A percentile compares a stretch with the other conserved stretches of the same genome.
phyloP scores from a whole-genome alignment of 1,140 invertebrate species.

The Oryctes rhinoceros region DNA sequence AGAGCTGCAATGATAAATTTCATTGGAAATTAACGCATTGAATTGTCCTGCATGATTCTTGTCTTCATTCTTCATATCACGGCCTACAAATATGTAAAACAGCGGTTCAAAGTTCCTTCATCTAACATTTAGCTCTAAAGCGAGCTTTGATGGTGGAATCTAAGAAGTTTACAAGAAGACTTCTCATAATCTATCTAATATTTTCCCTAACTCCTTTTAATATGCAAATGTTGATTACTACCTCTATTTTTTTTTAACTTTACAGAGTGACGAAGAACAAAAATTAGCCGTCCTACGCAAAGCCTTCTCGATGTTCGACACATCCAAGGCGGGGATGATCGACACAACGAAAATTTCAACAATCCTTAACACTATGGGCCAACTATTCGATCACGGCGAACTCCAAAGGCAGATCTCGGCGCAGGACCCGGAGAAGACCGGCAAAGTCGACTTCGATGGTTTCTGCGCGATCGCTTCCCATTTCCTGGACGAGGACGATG shows the following conservation, averaged over 20 bases:
- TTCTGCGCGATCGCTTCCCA: slow-evolving; percentile 90
- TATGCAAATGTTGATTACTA: too few species aligned
- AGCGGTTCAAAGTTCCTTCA: too few species aligned
- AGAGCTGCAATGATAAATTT: too few species aligned
- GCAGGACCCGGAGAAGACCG: slow-evolving; percentile 83
- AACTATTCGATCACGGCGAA: slow-evolving; percentile 88
- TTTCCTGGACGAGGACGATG: slow-evolving; percentile 90
- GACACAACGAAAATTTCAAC: slow-evolving; percentile 89
- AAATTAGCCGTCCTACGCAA: slow-evolving; percentile 89
- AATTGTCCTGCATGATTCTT: too few species aligned
- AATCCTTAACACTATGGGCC: slow-evolving; percentile 93
- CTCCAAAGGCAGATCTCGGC: slow-evolving; percentile 83
- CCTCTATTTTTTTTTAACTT: not conserved
- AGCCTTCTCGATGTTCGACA: slow-evolving; percentile 95
- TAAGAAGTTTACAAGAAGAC: too few species aligned
- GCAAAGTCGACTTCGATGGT: slow-evolving; percentile 93
- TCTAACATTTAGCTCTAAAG: too few species aligned
- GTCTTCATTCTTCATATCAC: too few species aligned
- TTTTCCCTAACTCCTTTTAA: too few species aligned
- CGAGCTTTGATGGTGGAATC: too few species aligned
- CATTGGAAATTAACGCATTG: too few species aligned
- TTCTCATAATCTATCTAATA: too few species aligned
- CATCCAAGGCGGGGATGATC: slow-evolving; percentile 88
- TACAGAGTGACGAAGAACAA: slow-evolving; percentile 71
- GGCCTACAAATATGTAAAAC: too few species aligned